These are phyloP conservation scores for Acipenser oxyrinchus DNA, from an alignment of 2,797 vertebrate species.

Conservation along the genomic window DNA sequence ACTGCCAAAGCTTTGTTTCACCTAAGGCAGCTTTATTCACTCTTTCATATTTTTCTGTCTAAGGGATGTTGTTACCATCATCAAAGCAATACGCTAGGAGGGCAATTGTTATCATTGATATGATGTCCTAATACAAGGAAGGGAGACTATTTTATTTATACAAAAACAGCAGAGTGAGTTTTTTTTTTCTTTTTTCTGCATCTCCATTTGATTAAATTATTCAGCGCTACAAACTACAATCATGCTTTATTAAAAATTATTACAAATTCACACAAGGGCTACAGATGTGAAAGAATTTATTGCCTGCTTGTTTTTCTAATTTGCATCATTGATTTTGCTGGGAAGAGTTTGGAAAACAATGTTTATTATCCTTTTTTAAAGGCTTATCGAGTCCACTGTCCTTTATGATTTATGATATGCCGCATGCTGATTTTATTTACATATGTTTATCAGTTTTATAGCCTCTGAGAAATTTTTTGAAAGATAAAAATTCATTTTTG, in stretches of 20 bases:
- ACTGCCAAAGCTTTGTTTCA: constrained; percentile 85
- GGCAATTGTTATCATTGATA: constrained; percentile 56
- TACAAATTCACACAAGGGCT: constrained; percentile 83
- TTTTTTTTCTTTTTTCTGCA: constrained; percentile 54
- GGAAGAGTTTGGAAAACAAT: constrained; percentile 83
- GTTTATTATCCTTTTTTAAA: constrained; percentile 75
- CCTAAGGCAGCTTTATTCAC: constrained; percentile 81
- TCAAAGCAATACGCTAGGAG: constrained; percentile 62
- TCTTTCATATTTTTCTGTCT: constrained; percentile 71
- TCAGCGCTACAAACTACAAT: constrained; percentile 98
- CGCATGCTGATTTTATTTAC: constrained; percentile 79
- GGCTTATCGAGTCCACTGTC: constrained; percentile 63
- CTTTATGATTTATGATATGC: constrained; percentile 69
- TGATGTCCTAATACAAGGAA: constrained; percentile 42
- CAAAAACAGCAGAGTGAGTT: constrained; percentile 32
- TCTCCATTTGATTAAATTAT: constrained; percentile 95
- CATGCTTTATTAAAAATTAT: constrained; percentile 99
- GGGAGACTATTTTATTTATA: constrained; percentile 21
- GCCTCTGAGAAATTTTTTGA: constrained; percentile 56
- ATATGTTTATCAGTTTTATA: constrained; percentile 71
- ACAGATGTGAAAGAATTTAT: constrained; percentile 95
- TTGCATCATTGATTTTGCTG: constrained; percentile 96
- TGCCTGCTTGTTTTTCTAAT: constrained; percentile 97
- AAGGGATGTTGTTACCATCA: constrained; percentile 63
- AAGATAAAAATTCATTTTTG: constrained; percentile 33